Conservation (phyloP, 1,140 invertebrate genomes). For the Hylyphantes graminicola region DNA sequence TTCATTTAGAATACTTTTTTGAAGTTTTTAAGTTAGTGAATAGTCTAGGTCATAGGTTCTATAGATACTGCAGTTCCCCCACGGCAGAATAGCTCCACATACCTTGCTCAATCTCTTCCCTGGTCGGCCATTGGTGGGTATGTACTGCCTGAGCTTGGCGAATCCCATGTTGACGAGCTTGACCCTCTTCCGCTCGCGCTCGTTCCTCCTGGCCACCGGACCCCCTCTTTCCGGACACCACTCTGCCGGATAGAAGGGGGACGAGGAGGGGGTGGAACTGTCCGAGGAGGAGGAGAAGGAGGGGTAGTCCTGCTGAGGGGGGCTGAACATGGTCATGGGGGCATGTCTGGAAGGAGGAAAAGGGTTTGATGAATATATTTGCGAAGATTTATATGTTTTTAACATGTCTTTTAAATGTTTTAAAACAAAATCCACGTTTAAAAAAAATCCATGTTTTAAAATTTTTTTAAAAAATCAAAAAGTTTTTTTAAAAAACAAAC, state of each 20-base stretch:
- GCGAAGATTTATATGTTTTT: too few relatives aligned
- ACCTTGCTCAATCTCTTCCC: slow-evolving; percentile 91
- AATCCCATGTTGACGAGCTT: slow-evolving; percentile 78
- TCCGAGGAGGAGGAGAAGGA: background rate
- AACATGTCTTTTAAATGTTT: too few relatives aligned
- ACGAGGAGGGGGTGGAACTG: slow-evolving; percentile 11
- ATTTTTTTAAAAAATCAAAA: too few relatives aligned
- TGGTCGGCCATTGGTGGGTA: slow-evolving; percentile 78
- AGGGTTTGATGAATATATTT: too few relatives aligned
- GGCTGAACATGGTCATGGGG: background rate
- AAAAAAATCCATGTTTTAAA: too few relatives aligned
- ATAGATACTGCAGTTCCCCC: too few relatives aligned
- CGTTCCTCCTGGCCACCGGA: slow-evolving; percentile 84
- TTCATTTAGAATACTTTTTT: too few relatives aligned
- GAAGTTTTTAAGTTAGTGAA: too few relatives aligned
- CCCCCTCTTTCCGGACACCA: slow-evolving; percentile 17
- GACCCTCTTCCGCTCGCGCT: slow-evolving; percentile 90
- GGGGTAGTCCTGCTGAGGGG: slow-evolving; percentile 15
- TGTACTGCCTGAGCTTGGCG: slow-evolving; percentile 66
- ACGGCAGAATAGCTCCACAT: too few relatives aligned
- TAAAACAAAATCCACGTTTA: too few relatives aligned
- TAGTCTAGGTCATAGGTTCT: too few relatives aligned
- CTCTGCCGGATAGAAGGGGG: background rate
- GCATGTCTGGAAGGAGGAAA: background rate
- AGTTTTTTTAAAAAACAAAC: too few relatives aligned